Evolutionary conservation across 2,888 invertebrate genomes (phyloP), one percentile per base, ranked within the genome.

Genomic region (Malachius bipustulatus): DNA sequence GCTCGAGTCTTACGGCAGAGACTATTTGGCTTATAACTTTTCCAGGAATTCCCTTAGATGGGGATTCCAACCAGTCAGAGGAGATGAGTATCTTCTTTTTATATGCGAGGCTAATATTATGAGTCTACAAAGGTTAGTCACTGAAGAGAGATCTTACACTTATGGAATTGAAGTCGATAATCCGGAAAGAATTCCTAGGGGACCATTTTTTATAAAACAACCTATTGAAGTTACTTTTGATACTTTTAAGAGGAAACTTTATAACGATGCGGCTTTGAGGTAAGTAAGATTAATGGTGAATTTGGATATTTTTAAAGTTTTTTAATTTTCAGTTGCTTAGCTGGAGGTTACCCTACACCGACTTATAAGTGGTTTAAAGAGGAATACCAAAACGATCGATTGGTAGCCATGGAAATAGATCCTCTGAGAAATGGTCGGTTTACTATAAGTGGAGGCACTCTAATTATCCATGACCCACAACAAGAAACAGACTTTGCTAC

Each of bases 301-400:
- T 19, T 8, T 8, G n/a, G 24, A 19, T 19, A 19, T 8, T 19
- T 19, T 8, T 19, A 8, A n/a, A n/a, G n/a, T n/a, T n/a, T n/a
- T n/a, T n/a, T n/a, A n/a, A n/a, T n/a, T 51, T 47, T 8, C 46
- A 79, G 78, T 45, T 89, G 88, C 52, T 66, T 84, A 38, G 85
- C 87, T 45, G 82, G 77, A 44, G 93, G 91, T 0, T 91, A 78
- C 59, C 94, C 94, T 3, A 75, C 85, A 13, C 91, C 94, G 0
- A 75, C 74, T 0, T 94, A 94, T 55, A 75, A 80, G 51, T 94
- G 90, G 93, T 91, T 73, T 56, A 77, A 80, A 54, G 90, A 90
- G 65, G 79, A 84, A 48, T 90, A 85, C 57, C 74, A 81, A 47
- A 81, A 85, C 44, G 84, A 87, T 54, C 71, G 73, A 35, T 63